Conservation (phyloP, 2,888 invertebrate species). For the Amphipoea oculea region DNA sequence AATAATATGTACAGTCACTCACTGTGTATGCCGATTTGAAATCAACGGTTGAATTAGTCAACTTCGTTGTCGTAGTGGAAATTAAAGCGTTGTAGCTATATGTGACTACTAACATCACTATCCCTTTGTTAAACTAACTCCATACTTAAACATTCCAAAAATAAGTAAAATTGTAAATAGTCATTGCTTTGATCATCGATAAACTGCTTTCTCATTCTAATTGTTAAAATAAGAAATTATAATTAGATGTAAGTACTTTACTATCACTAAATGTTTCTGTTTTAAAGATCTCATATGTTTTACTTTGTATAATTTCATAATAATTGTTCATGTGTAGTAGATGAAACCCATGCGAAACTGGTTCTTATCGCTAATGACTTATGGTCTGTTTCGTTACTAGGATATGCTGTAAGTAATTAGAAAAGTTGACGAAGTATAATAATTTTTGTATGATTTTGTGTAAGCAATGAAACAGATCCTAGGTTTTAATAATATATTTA, state of each 20-base stretch:
- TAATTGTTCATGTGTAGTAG: constrained; percentile 65
- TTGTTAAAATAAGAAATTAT: constrained; percentile 72
- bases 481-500: constrained; percentile 46
- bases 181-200: constrained; percentile 77
- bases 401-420: constrained; percentile 61
- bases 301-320: constrained; percentile 54
- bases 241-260: constrained; percentile 67
- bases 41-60: constrained; percentile 46
- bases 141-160: constrained; percentile 84
- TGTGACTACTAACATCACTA: constrained; percentile 30
- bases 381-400: constrained; percentile 64
- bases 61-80: constrained; percentile 43
- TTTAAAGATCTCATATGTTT: constrained; percentile 62
- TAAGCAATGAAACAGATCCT: constrained; percentile 59
- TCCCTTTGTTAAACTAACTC: constrained; percentile 63
- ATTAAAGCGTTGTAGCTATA: constrained; percentile 45
- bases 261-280: constrained; percentile 65
- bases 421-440: constrained; percentile 22
- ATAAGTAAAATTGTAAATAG: constrained; percentile 79
- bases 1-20: constrained; percentile 51
- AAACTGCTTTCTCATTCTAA: constrained; percentile 72
- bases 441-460: constrained; percentile 53
- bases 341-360: constrained; percentile 54
- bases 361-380: constrained; percentile 56
- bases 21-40: constrained; percentile 24